A percentile compares a stretch with the other conserved stretches of the same genome.
phyloP scores from a whole-genome alignment of 2,888 invertebrate genomes.

The Coronaproctus castanopsis region DNA sequence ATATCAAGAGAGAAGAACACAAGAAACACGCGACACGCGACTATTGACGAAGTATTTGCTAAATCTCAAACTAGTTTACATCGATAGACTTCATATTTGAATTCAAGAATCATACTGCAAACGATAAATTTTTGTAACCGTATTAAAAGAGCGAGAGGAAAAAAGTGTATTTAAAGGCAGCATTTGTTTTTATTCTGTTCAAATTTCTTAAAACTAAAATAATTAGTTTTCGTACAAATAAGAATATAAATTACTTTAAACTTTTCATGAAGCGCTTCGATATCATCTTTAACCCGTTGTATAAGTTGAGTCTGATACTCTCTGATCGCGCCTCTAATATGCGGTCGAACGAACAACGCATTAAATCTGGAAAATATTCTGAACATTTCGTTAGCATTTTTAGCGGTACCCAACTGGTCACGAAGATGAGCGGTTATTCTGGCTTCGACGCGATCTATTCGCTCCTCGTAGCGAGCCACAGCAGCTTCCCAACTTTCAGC shows the following conservation, averaged over 20 bases:
- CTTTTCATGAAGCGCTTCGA: constrained; percentile 91
- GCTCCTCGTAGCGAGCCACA: constrained; percentile 86
- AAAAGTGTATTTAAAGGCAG: no score
- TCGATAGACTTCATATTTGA: no score
- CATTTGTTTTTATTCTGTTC: no score
- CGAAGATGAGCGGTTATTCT: constrained; percentile 91
- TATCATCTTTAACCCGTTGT: constrained; percentile 96
- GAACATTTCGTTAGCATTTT: constrained; percentile 99
- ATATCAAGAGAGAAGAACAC: no score
- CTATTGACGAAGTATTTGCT: no score
- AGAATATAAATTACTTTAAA: constrained; percentile 67
- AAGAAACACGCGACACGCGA: no score
- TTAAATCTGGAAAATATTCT: constrained; percentile 95
- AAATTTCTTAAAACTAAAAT: no score
- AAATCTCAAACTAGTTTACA: no score
- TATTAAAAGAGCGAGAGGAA: no score
- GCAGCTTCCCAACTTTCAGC: constrained; percentile 96
- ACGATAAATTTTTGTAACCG: no score
- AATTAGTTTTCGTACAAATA: no score
- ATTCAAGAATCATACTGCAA: no score
- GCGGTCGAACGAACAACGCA: constrained; percentile 92
- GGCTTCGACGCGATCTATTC: constrained; percentile 94
- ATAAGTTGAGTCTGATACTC: constrained; percentile 99
- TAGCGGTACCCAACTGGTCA: constrained; percentile 93
- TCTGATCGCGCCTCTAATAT: constrained; percentile 94